These are phyloP conservation scores for Crotophaga sulcirostris DNA, from an alignment of 2,113 vertebrate species.

Conservation along the genomic window DNA sequence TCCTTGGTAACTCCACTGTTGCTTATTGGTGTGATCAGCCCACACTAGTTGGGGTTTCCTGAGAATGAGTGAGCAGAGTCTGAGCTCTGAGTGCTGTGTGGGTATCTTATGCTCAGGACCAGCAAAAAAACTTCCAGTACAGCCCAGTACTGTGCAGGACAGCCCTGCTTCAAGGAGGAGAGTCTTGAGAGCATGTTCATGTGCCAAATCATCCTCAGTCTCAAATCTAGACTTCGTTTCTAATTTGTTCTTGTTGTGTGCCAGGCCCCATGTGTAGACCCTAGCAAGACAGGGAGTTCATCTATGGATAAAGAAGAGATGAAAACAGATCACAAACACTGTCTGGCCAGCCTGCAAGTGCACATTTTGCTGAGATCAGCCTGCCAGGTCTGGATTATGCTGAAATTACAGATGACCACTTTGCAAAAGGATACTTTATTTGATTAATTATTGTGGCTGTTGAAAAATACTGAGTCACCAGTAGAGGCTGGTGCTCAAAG, in stretches of 20 bases:
- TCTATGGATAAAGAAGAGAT: neutral
- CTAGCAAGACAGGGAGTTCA: neutral
- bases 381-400: neutral
- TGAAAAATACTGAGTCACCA: neutral
- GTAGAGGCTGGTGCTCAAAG: conserved; percentile 15
- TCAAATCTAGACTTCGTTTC: neutral
- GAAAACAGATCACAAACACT: neutral
- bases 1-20: neutral
- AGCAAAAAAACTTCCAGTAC: neutral
- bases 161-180: neutral
- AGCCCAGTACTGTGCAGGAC: neutral
- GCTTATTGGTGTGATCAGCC: neutral
- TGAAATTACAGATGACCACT: conserved; percentile 49
- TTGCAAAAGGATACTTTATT: conserved; percentile 50
- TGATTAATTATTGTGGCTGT: conserved; percentile 17
- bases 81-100: neutral
- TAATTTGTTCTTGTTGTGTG: neutral
- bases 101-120: neutral
- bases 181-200: neutral
- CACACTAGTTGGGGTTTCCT: neutral
- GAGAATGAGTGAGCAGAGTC: neutral
- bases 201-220: neutral
- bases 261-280: neutral
- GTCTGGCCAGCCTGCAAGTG: neutral
- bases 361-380: neutral